These are phyloP conservation scores for Synanthedon tipuliformis DNA, from an alignment of 2,888 invertebrate species.

Conservation along the genomic window DNA sequence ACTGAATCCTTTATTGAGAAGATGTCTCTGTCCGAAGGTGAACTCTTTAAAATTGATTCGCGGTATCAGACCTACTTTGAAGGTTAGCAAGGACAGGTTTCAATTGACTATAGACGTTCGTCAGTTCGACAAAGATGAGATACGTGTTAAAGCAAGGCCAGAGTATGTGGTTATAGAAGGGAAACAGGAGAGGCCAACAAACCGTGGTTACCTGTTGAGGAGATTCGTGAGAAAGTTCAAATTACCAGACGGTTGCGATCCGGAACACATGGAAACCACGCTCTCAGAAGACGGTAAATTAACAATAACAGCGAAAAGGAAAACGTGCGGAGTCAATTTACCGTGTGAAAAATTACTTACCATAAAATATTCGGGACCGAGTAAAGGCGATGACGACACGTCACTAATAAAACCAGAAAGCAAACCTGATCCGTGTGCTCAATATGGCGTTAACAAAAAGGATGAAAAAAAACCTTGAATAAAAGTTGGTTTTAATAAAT, in stretches of 20 bases:
- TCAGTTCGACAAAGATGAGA: slow-evolving; percentile 39
- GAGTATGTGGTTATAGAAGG: slow-evolving; percentile 52
- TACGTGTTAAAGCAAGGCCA: slow-evolving; percentile 39
- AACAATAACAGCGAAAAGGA: slow-evolving; percentile 36
- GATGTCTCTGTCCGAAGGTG: slow-evolving; percentile 14
- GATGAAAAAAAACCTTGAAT: background rate
- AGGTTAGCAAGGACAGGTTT: slow-evolving; percentile 39
- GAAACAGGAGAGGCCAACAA: slow-evolving; percentile 41
- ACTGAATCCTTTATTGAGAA: slow-evolving; percentile 12
- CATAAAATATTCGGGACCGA: slow-evolving; percentile 12
- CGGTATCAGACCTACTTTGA: slow-evolving; percentile 29
- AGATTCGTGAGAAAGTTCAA: slow-evolving; percentile 46
- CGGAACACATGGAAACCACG: slow-evolving; percentile 27
- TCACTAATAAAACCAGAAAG: background rate
- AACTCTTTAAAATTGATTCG: slow-evolving; percentile 20
- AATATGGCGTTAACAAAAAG: background rate
- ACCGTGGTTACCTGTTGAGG: slow-evolving; percentile 29
- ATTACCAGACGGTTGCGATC: slow-evolving; percentile 40
- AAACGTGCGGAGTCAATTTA: slow-evolving; percentile 17
- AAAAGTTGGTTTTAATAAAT: background rate
- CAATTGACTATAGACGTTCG: slow-evolving; percentile 41
- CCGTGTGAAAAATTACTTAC: slow-evolving; percentile 31
- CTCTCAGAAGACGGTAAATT: slow-evolving; percentile 37
- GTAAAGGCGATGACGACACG: background rate
- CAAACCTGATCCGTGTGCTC: background rate